Percentiles rank a stretch among this genome's conserved stretches.
Conservation (phyloP, 2,113 vertebrate species). For the Tragulus kanchil region DNA sequence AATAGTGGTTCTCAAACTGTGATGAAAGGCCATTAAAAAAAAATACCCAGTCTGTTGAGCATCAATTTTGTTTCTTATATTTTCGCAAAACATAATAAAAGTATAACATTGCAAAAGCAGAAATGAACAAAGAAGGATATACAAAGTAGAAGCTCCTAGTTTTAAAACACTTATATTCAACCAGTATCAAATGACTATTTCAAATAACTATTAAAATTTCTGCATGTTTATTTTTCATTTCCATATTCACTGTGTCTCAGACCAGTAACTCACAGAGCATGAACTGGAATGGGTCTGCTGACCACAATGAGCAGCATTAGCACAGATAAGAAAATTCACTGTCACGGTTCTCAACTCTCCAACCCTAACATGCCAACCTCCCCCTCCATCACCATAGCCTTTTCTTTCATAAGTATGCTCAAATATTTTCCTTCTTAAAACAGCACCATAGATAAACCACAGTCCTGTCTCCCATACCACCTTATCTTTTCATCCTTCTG, state of each 20-base stretch:
- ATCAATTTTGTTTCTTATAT: not conserved
- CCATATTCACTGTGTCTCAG: not conserved
- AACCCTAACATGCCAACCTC: not conserved
- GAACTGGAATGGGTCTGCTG: not conserved
- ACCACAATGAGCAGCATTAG: not conserved
- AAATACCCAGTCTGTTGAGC: not conserved
- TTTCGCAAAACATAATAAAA: not conserved
- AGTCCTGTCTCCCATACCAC: not conserved
- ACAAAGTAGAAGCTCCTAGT: not conserved
- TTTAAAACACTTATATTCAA: conserved; percentile 5
- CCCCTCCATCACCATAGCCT: not conserved
- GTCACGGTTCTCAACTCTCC: not conserved
- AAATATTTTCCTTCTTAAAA: conserved; percentile 33
- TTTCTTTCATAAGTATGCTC: not conserved
- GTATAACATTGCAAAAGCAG: not conserved
- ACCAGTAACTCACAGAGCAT: not conserved
- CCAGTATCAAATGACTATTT: not conserved
- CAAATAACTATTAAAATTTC: not conserved
- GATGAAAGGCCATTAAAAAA: not conserved
- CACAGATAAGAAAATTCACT: not conserved
- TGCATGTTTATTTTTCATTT: conserved; percentile 31
- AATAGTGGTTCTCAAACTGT: not conserved
- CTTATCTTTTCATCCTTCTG: not conserved
- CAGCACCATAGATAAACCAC: not conserved
- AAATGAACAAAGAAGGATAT: not conserved